Percentiles rank a stretch among this genome's conserved stretches.
These are phyloP conservation scores for Steromphala cineraria DNA, from an alignment of 2,888 invertebrate genomes.

Conservation along the genomic window DNA sequence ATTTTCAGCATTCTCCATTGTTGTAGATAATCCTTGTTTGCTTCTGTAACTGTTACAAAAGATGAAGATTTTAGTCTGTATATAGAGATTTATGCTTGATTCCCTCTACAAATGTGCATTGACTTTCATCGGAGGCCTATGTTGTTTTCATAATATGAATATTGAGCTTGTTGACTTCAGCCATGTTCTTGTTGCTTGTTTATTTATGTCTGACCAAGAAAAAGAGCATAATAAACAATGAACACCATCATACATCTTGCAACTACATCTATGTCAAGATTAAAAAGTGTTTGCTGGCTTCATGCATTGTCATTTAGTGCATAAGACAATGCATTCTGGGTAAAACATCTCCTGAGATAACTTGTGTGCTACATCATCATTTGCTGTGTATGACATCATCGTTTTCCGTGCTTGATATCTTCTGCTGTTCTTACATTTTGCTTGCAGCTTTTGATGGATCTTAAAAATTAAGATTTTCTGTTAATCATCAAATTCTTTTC, in stretches of 20 bases:
- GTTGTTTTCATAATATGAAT: not conserved
- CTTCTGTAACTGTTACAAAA: no score
- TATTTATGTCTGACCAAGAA: not conserved
- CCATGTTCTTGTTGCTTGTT: not conserved
- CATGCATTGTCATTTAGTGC: no score
- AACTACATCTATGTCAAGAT: not conserved
- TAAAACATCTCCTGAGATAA: not conserved
- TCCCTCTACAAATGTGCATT: not conserved
- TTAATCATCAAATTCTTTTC: no score
- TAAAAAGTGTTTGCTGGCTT: no score
- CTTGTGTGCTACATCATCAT: not conserved
- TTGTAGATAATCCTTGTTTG: no score
- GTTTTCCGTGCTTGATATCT: not conserved
- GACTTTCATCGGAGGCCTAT: not conserved
- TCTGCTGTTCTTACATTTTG: no score
- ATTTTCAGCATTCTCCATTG: no score
- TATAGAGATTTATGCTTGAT: no score
- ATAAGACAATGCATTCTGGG: not conserved
- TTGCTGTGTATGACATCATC: constrained; percentile 8
- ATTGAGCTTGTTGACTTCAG: constrained; percentile 1
- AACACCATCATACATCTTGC: not conserved
- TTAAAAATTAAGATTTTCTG: no score
- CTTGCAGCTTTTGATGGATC: no score
- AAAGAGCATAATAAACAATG: not conserved
- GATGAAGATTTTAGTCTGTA: no score